phyloP scores from a whole-genome alignment of 1,140 invertebrate species.

The Charaxes varanes region DNA sequence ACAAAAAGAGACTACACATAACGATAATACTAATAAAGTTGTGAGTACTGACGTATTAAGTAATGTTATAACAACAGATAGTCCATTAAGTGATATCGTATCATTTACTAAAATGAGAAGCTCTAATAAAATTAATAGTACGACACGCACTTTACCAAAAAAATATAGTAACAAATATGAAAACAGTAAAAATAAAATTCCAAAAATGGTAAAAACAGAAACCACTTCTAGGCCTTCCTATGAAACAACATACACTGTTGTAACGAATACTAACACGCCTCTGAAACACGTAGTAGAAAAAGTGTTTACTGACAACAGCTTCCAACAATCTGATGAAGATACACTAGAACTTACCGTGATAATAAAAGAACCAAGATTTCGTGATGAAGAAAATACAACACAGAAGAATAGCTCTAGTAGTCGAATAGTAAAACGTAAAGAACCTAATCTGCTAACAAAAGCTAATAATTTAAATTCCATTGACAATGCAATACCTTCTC shows the following conservation, averaged over 20 bases:
- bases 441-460: not conserved
- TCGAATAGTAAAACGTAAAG: not conserved
- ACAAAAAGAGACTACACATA: constrained; percentile 21
- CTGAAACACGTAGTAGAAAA: constrained; percentile 5
- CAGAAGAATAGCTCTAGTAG: constrained; percentile 1
- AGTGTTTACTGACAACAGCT: constrained; percentile 11
- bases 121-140: too few relatives aligned
- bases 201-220: too few relatives aligned
- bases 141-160: too few relatives aligned
- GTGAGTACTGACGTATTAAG: constrained; percentile 5
- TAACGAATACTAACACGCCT: constrained; percentile 15
- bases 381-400: constrained; percentile 8
- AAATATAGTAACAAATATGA: constrained; percentile 48
- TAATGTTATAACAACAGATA: constrained; percentile 18
- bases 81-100: constrained; percentile 4
- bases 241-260: constrained; percentile 7
- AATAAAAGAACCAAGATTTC: constrained; percentile 32
- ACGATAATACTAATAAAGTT: constrained; percentile 9
- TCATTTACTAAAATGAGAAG: constrained; percentile 16
- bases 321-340: constrained; percentile 27
- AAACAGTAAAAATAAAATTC: constrained; percentile 9
- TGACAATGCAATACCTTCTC: constrained; percentile 1
- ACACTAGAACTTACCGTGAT: constrained; percentile 54
- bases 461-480: not conserved
- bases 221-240: too few relatives aligned